Evolutionary conservation across 92 coral and sea anemone genomes (phyloP).

Genomic region (Meandrina meandrites): DNA sequence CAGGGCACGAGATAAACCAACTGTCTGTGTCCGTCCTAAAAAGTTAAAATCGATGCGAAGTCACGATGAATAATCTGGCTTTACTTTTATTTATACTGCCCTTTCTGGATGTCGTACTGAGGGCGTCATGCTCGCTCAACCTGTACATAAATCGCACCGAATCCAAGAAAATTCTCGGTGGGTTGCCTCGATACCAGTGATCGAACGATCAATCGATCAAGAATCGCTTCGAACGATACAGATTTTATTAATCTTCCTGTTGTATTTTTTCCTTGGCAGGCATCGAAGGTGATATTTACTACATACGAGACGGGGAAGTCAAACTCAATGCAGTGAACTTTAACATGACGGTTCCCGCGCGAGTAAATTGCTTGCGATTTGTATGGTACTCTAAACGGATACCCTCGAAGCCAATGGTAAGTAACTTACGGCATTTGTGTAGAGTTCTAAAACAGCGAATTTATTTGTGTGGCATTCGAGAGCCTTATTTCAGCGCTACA

Average conservation of each 20-base stretch:
- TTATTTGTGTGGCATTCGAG: not conserved
- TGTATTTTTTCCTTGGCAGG: slow-evolving; percentile 50
- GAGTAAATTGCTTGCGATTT: slow-evolving; percentile 78
- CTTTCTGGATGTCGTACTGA: not conserved
- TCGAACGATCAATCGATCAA: not conserved
- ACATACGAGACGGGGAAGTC: slow-evolving; percentile 71
- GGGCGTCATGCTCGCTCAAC: slow-evolving; percentile 46
- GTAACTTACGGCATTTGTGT: not conserved
- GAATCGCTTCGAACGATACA: not conserved
- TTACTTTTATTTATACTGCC: not conserved
- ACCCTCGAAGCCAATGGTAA: slow-evolving; percentile 35
- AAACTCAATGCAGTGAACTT: slow-evolving; percentile 74
- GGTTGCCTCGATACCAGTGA: slow-evolving; percentile 28
- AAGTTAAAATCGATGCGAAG: slow-evolving; percentile 9
- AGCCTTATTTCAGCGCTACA: not conserved
- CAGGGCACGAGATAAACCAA: slow-evolving; percentile 12
- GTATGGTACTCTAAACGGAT: slow-evolving; percentile 69
- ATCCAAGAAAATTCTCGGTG: slow-evolving; percentile 89
- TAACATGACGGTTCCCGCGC: slow-evolving; percentile 77
- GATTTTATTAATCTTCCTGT: slow-evolving; percentile 5
- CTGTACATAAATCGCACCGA: slow-evolving; percentile 87
- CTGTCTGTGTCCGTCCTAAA: not conserved
- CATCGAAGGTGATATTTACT: slow-evolving; percentile 73
- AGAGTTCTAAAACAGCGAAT: not conserved
- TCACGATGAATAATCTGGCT: slow-evolving; percentile 18